phyloP scores from a whole-genome alignment of 2,797 vertebrate species.

The Streptopelia turtur region DNA sequence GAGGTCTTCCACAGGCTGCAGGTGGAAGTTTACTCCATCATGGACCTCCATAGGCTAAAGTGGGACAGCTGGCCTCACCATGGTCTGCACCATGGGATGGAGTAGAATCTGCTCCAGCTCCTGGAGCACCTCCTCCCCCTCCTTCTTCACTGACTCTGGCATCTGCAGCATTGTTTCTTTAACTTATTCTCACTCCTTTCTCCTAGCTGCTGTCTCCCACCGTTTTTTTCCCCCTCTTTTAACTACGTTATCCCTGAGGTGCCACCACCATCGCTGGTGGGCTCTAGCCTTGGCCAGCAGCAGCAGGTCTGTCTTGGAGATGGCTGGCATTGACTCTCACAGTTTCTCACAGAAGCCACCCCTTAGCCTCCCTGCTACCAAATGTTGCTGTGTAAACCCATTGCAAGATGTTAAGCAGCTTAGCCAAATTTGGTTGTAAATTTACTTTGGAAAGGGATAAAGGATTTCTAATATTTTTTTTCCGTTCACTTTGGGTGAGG shows the following conservation, averaged over 20 bases:
- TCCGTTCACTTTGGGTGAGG: neutral
- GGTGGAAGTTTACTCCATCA: neutral
- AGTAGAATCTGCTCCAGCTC: neutral
- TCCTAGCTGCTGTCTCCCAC: neutral
- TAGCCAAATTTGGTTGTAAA: neutral
- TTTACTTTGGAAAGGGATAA: neutral
- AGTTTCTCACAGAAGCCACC: neutral
- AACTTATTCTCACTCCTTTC: neutral
- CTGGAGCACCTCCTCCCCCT: neutral
- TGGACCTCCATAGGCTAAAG: neutral
- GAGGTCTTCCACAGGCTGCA: neutral
- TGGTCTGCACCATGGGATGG: neutral
- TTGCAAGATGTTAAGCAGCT: neutral
- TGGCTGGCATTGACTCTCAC: neutral
- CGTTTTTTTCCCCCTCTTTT: neutral
- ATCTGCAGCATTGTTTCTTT: neutral
- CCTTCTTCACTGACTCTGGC: neutral
- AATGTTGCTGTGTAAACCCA: neutral
- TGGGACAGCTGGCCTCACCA: neutral
- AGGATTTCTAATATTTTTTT: neutral
- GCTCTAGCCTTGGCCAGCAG: fast-evolving
- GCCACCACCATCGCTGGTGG: fast-evolving
- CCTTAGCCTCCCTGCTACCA: neutral
- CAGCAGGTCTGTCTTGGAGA: neutral
- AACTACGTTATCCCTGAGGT: neutral